Percentiles rank a stretch among this genome's conserved stretches.
Evolutionary conservation across 2,888 invertebrate genomes (phyloP).

Genomic region (Lasioglossum pauxillum): DNA sequence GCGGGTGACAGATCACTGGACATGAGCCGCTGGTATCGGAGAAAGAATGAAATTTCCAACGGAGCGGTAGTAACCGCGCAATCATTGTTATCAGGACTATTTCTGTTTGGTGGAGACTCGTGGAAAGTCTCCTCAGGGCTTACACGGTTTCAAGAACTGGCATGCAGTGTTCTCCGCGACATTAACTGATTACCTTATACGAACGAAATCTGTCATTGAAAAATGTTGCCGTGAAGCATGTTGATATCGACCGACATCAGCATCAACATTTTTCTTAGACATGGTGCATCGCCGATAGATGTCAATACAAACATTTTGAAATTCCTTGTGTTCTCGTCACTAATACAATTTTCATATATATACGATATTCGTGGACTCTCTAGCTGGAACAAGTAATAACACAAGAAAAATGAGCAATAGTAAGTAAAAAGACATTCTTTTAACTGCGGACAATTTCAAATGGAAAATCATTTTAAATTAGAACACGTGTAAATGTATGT

Average conservation of each 20-base stretch:
- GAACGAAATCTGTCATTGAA: constrained; percentile 19
- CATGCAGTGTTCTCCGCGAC: constrained; percentile 64
- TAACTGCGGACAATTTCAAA: not conserved
- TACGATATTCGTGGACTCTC: not conserved
- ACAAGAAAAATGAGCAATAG: constrained; percentile 33
- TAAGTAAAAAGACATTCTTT: constrained; percentile 34
- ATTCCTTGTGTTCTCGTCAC: not conserved
- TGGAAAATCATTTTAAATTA: not conserved
- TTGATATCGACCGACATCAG: not conserved
- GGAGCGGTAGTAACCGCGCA: constrained; percentile 19
- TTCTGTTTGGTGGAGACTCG: constrained; percentile 53
- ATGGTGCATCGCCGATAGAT: not conserved
- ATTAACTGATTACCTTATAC: constrained; percentile 50
- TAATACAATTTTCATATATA: not conserved
- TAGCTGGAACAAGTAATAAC: not conserved
- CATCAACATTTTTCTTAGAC: not conserved
- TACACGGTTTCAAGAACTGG: constrained; percentile 51
- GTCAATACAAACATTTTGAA: not conserved
- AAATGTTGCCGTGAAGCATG: constrained; percentile 8
- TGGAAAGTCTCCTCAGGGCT: constrained; percentile 46
- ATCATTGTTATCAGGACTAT: constrained; percentile 58
- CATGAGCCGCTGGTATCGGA: not conserved
- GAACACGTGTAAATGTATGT: not conserved
- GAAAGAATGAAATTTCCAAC: constrained; percentile 11
- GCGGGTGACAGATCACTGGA: not conserved